These are phyloP conservation scores for Cordilura impudica DNA, from an alignment of 2,888 invertebrate species.

Conservation along the genomic window DNA sequence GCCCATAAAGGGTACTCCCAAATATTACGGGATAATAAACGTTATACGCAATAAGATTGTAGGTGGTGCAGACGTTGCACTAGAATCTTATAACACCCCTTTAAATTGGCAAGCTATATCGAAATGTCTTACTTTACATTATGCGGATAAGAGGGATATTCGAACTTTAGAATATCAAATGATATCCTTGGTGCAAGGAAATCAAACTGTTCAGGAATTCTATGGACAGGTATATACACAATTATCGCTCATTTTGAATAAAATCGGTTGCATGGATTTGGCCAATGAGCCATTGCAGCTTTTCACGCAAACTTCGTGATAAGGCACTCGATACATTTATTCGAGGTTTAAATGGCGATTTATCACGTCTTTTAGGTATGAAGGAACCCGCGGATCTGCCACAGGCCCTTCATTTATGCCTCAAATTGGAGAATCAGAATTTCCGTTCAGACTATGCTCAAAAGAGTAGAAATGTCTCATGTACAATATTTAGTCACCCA, in stretches of 20 bases:
- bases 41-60: no score
- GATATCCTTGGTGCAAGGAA: constrained; percentile 22
- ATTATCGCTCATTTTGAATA: constrained; percentile 10
- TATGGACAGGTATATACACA: constrained; percentile 6
- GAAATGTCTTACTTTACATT: neutral
- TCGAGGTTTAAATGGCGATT: constrained; percentile 9
- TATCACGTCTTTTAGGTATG: constrained; percentile 14
- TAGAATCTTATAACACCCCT: no score
- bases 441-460: neutral
- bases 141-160: constrained; percentile 10
- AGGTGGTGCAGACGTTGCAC: no score
- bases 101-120: neutral
- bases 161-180: constrained; percentile 4
- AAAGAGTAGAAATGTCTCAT: neutral
- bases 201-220: constrained; percentile 15
- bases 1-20: no score
- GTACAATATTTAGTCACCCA: no score
- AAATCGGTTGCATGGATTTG: constrained; percentile 14
- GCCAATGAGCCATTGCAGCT: neutral
- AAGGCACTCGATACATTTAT: constrained; percentile 20
- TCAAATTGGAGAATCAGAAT: constrained; percentile 19
- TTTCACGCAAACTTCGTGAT: constrained; percentile 1
- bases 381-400: constrained; percentile 2
- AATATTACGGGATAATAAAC: no score
- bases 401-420: no score